Percentiles rank a stretch among this genome's conserved stretches.
Conservation (phyloP, 2,888 invertebrate genomes). For the Epsilonema sp. region DNA sequence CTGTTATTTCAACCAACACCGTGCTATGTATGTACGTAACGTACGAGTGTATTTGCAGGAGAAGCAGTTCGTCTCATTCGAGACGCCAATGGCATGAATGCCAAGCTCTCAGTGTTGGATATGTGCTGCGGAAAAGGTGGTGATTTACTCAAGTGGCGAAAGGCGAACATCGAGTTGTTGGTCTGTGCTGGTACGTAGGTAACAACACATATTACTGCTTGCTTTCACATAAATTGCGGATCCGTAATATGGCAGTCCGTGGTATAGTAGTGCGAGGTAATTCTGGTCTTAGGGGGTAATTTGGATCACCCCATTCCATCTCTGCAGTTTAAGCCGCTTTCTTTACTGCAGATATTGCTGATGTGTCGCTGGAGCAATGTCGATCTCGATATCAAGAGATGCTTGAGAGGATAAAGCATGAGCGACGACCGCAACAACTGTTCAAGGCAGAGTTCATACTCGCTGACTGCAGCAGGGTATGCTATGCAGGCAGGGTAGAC, state of each 20-base stretch:
- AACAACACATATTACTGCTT: no score
- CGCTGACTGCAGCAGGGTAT: slow-evolving; percentile 66
- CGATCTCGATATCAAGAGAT: slow-evolving; percentile 58
- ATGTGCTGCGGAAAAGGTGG: slow-evolving; percentile 98
- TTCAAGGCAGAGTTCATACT: slow-evolving; percentile 73
- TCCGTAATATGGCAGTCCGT: no score
- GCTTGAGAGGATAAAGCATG: slow-evolving; percentile 26
- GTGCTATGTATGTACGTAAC: no score
- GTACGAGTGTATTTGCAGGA: no score
- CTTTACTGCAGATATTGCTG: slow-evolving; percentile 75
- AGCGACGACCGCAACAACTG: slow-evolving; percentile 20
- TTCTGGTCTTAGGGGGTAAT: no score
- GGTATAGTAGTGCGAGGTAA: no score
- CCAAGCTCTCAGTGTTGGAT: slow-evolving; percentile 70
- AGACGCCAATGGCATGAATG: slow-evolving; percentile 10
- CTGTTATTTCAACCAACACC: no score
- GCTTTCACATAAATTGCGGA: no score
- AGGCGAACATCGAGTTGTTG: slow-evolving; percentile 15
- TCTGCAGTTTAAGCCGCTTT: no score
- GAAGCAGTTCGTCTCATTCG: not conserved
- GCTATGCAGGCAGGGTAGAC: no score
- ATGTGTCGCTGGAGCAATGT: slow-evolving; percentile 73
- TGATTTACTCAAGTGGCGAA: slow-evolving; percentile 70
- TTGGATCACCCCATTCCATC: no score
- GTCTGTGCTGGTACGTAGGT: slow-evolving; percentile 20